phyloP scores from a whole-genome alignment of 1,140 invertebrate genomes.

The Cydia amplana region DNA sequence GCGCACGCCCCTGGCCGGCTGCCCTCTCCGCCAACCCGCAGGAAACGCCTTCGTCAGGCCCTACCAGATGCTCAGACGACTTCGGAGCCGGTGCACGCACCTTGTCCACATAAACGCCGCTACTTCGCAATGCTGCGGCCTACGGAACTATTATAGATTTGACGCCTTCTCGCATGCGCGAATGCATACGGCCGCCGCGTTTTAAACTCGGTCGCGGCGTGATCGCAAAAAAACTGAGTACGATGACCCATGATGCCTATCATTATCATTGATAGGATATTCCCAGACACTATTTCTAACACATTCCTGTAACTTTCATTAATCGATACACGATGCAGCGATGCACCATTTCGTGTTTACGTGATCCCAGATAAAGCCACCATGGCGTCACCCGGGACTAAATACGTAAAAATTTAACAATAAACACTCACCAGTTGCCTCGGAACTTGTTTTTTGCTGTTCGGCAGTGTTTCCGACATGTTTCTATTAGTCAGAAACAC shows the following conservation, averaged over 20 bases:
- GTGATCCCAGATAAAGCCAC: slow-evolving; percentile 81
- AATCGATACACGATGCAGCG: slow-evolving; percentile 78
- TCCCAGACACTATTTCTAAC: slow-evolving; percentile 48
- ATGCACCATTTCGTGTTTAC: slow-evolving; percentile 80
- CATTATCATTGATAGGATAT: slow-evolving; percentile 46
- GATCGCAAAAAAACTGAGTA: slow-evolving; percentile 69
- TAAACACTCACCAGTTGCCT: slow-evolving; percentile 78
- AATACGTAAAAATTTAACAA: slow-evolving; percentile 76
- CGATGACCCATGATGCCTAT: slow-evolving; percentile 65
- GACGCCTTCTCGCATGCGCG: slow-evolving; percentile 78
- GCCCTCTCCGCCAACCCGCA: slow-evolving; percentile 57
- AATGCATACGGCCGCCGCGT: slow-evolving; percentile 77
- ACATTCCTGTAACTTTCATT: slow-evolving; percentile 58
- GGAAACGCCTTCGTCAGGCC: slow-evolving; percentile 67
- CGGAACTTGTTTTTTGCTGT: slow-evolving; percentile 77
- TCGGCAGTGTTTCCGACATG: slow-evolving; percentile 80
- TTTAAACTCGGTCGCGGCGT: slow-evolving; percentile 74
- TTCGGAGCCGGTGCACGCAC: slow-evolving; percentile 59
- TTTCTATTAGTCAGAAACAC: slow-evolving; percentile 75
- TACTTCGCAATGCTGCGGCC: slow-evolving; percentile 62
- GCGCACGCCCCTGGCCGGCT: slow-evolving; percentile 69
- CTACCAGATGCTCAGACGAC: slow-evolving; percentile 64
- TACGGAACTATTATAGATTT: slow-evolving; percentile 77
- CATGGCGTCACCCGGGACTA: slow-evolving; percentile 80
- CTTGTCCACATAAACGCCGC: slow-evolving; percentile 36